A percentile compares a stretch with the other conserved stretches of the same genome.
Conservation (phyloP, 2,113 vertebrate genomes). For the mouse (Mus musculus) region GRCm39 chr12:28929501-28930000, state of each 20-base stretch:
- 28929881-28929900: accelerated
- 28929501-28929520: background rate
- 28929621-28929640: background rate
- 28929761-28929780: background rate
- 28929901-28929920: background rate
- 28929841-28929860: background rate
- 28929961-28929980: background rate
- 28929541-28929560: background rate
- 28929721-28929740: accelerated
- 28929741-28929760: background rate
- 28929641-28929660: no score
- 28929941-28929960: background rate
- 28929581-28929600: accelerated
- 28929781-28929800: background rate
- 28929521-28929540: background rate
- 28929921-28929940: no score
- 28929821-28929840: accelerated
- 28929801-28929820: background rate
- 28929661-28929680: accelerated
- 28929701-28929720: background rate
- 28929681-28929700: accelerated
- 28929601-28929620: background rate
- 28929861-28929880: background rate
- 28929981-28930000: no score
- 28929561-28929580: accelerated